Evolutionary conservation across 2,888 invertebrate species (phyloP).

Genomic region (Brachylomia viminalis): DNA sequence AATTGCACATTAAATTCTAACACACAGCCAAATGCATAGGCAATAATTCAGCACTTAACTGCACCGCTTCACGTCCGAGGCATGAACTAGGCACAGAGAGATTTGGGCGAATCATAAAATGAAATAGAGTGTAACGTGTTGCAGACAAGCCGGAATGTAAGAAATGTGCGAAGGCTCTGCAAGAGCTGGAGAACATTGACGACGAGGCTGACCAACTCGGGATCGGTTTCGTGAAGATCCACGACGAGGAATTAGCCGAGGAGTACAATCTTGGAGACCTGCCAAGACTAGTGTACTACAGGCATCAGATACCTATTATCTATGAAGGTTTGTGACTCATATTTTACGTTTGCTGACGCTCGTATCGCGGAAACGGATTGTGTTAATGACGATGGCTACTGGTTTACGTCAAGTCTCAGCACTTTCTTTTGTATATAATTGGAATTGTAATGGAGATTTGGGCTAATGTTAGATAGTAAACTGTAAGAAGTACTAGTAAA

Average conservation of each 20-base stretch:
- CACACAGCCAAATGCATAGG: conserved; percentile 74
- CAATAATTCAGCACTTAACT: conserved; percentile 82
- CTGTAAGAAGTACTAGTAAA: conserved; percentile 46
- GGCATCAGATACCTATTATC: conserved; percentile 98
- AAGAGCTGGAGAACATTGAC: conserved; percentile 98
- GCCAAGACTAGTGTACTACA: conserved; percentile 97
- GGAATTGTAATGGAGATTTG: conserved; percentile 57
- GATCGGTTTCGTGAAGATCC: conserved; percentile 98
- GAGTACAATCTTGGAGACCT: conserved; percentile 97
- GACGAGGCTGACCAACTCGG: conserved; percentile 98
- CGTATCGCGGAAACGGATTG: conserved; percentile 74
- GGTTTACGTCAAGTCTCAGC: conserved; percentile 66
- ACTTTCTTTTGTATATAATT: conserved; percentile 63
- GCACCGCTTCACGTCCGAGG: conserved; percentile 85
- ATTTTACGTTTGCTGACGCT: conserved; percentile 77
- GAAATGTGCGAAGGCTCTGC: conserved; percentile 96
- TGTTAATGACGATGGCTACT: conserved; percentile 67
- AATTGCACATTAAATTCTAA: conserved; percentile 82
- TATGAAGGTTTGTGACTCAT: conserved; percentile 94
- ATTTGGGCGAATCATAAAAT: conserved; percentile 51
- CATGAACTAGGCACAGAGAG: conserved; percentile 73
- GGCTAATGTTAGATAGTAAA: conserved; percentile 56
- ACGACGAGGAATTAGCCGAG: conserved; percentile 97
- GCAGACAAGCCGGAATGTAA: conserved; percentile 98
- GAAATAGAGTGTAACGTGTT: conserved; percentile 67